Conservation (phyloP, 2,113 vertebrate species). For the pig (Sus scrofa) region T2T-Sscrofa CM000826.6:18905001-18905500, state of each 20-base stretch:
- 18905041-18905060: not conserved
- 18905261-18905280: not conserved
- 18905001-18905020: not conserved
- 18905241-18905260: not conserved
- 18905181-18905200: not conserved
- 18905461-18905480: conserved; percentile 29
- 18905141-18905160: not conserved
- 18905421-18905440: conserved; percentile 29
- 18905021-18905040: not conserved
- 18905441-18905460: not conserved
- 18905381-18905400: conserved; percentile 1
- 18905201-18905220: not conserved
- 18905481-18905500: not conserved
- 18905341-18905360: conserved; percentile 29
- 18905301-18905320: not conserved
- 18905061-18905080: not conserved
- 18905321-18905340: not conserved
- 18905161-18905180: not conserved
- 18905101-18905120: not conserved
- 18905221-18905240: not conserved
- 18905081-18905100: not conserved
- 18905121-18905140: not conserved
- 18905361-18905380: not conserved
- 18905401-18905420: not conserved
- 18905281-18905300: not conserved